A percentile compares a stretch with the other conserved stretches of the same genome.
Conservation (phyloP, 2,888 invertebrate genomes). For the Drosophila pseudotakahashii region DNA sequence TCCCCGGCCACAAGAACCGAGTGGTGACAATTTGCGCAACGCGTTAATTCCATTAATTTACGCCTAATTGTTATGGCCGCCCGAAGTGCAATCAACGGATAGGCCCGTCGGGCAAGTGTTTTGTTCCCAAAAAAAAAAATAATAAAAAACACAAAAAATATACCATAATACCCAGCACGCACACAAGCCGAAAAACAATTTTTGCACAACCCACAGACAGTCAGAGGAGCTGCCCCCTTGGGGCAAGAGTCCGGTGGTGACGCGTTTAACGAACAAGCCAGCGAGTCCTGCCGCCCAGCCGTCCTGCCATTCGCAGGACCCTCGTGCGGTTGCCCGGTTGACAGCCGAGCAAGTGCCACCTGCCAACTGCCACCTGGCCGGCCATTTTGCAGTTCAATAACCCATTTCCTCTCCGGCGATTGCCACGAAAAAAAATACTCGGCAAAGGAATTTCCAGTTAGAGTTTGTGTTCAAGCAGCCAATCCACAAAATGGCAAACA, state of each 20-base stretch:
- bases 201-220: constrained; percentile 24
- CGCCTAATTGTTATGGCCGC: constrained; percentile 76
- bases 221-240: constrained; percentile 1
- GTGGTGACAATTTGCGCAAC: constrained; percentile 61
- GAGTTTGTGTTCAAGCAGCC: constrained; percentile 40
- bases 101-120: constrained; percentile 41
- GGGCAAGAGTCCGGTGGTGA: constrained; percentile 23
- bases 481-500: constrained; percentile 68
- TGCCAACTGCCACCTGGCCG: constrained; percentile 14
- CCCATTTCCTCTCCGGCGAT: constrained; percentile 48
- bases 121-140: constrained; percentile 18
- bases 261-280: constrained; percentile 38
- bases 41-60: constrained; percentile 79
- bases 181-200: constrained; percentile 36
- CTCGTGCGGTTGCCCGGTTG: constrained; percentile 24
- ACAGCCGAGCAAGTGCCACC: constrained; percentile 29
- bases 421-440: constrained; percentile 5
- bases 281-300: constrained; percentile 43
- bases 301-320: constrained; percentile 46
- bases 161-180: constrained; percentile 26
- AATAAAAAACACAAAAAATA: not conserved
- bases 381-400: constrained; percentile 62
- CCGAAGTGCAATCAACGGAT: constrained; percentile 73
- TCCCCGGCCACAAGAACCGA: constrained; percentile 3
- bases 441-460: constrained; percentile 27